Evolutionary conservation across 1,140 invertebrate genomes (phyloP).

Genomic region (Scaptomyza pallida): DNA sequence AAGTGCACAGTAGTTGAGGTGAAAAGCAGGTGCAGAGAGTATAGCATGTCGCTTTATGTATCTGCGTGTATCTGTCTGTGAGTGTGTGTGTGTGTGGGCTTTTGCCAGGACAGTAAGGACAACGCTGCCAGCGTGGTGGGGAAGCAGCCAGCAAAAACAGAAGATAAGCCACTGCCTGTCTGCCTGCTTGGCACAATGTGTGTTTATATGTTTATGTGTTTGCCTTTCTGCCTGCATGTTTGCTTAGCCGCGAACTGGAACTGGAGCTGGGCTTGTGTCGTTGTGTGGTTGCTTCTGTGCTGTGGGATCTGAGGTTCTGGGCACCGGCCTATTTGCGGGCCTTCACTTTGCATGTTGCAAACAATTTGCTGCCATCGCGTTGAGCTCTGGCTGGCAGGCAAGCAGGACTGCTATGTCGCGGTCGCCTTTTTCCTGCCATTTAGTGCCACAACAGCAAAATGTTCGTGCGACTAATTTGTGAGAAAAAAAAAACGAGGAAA

Average conservation of each 20-base stretch:
- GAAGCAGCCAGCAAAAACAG: conserved; percentile 54
- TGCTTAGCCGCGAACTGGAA: conserved; percentile 46
- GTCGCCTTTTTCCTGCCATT: conserved; percentile 54
- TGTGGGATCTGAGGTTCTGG: conserved; percentile 8
- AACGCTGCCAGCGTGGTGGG: conserved; percentile 31
- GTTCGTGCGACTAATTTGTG: conserved; percentile 81
- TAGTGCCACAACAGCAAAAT: conserved; percentile 71
- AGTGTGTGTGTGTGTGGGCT: conserved; percentile 43
- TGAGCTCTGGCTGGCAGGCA: conserved; percentile 12
- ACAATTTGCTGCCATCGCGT: conserved; percentile 65
- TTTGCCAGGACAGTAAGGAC: conserved; percentile 58
- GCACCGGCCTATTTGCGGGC: conserved; percentile 67
- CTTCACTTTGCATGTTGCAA: conserved; percentile 74
- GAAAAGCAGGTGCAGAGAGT: conserved; percentile 15
- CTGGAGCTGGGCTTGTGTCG: conserved; percentile 22
- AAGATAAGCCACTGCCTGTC: conserved; percentile 41
- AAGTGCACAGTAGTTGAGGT: not conserved
- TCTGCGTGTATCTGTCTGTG: conserved; percentile 17
- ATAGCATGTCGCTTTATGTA: not conserved
- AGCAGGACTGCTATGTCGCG: conserved; percentile 21
- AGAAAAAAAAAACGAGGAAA: conserved; percentile 32
- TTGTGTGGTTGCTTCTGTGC: conserved; percentile 13
- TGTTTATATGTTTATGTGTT: conserved; percentile 26
- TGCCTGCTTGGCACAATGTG: conserved; percentile 15
- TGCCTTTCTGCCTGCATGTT: conserved; percentile 52